Percentiles rank a stretch among this genome's conserved stretches.
phyloP scores from a whole-genome alignment of 2,113 vertebrate species.

The Phyllostomus discolor region DNA sequence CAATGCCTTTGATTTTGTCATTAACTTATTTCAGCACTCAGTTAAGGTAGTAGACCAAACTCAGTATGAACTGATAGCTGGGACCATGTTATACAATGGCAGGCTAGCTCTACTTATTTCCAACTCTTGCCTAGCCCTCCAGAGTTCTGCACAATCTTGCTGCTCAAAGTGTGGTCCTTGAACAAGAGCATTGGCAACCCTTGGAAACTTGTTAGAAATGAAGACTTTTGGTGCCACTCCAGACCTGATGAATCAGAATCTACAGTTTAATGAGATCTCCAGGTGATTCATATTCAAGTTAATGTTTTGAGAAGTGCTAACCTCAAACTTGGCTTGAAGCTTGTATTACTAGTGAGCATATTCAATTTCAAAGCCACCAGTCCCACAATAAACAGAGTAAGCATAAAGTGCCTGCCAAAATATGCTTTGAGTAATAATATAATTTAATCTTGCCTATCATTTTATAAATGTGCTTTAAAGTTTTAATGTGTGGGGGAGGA shows the following conservation, averaged over 20 bases:
- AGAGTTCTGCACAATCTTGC: slow-evolving; percentile 34
- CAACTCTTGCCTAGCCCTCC: slow-evolving; percentile 36
- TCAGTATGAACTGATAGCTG: background rate
- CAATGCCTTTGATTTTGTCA: slow-evolving; percentile 70
- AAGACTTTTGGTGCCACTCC: background rate
- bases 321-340: background rate
- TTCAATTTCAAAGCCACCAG: slow-evolving; percentile 82
- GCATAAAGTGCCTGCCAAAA: slow-evolving; percentile 81
- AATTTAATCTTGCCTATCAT: slow-evolving; percentile 68
- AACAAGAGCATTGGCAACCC: background rate
- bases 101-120: slow-evolving; percentile 53
- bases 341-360: slow-evolving; percentile 75
- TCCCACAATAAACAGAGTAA: slow-evolving; percentile 80
- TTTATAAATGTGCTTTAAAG: background rate
- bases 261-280: background rate
- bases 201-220: background rate
- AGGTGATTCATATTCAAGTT: background rate
- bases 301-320: background rate
- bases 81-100: slow-evolving; percentile 43
- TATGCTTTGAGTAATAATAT: slow-evolving; percentile 81
- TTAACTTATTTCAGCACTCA: slow-evolving; percentile 69
- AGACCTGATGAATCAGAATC: slow-evolving; percentile 42
- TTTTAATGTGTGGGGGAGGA: background rate
- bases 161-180: background rate
- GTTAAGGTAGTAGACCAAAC: slow-evolving; percentile 67